phyloP scores from a whole-genome alignment of 2,888 invertebrate species.

The Drosophila meridiana region DNA sequence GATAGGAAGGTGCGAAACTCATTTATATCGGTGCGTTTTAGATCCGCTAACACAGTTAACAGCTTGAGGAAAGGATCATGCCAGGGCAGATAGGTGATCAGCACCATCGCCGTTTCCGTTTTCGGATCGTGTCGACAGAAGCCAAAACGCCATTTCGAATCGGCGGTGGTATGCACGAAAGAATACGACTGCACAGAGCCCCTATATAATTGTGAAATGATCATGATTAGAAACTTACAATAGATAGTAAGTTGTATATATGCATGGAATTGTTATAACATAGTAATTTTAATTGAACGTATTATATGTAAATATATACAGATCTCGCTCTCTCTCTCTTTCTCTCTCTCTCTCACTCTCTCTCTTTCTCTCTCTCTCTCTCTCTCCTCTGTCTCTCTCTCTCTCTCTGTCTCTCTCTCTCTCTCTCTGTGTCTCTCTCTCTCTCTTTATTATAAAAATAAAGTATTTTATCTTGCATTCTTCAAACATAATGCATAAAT shows the following conservation, averaged over 20 bases:
- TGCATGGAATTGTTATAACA: not conserved
- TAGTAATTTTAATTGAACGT: not conserved
- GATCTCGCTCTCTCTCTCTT: too few relatives aligned
- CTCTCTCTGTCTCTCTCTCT: too few relatives aligned
- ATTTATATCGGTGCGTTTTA: conserved; percentile 77
- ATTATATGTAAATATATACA: not conserved
- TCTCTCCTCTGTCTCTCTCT: not conserved
- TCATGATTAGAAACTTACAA: not conserved
- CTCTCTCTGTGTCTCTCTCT: too few relatives aligned
- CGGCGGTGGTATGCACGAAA: conserved; percentile 97
- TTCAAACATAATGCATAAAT: not conserved
- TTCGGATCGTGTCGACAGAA: conserved; percentile 98
- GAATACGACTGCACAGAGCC: conserved; percentile 96
- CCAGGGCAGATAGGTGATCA: conserved; percentile 97
- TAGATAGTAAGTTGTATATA: not conserved
- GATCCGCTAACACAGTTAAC: conserved; percentile 81
- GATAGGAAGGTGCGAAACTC: conserved; percentile 87
- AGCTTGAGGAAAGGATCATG: conserved; percentile 94
- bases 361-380: too few relatives aligned
- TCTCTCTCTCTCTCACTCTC: too few relatives aligned
- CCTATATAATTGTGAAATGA: conserved; percentile 85
- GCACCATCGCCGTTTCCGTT: conserved; percentile 92
- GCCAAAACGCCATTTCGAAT: conserved; percentile 98
- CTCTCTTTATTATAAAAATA: not conserved
- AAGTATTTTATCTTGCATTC: not conserved